Evolutionary conservation across 1,140 invertebrate genomes (phyloP).

Genomic region (Andrena cerasifolii): DNA sequence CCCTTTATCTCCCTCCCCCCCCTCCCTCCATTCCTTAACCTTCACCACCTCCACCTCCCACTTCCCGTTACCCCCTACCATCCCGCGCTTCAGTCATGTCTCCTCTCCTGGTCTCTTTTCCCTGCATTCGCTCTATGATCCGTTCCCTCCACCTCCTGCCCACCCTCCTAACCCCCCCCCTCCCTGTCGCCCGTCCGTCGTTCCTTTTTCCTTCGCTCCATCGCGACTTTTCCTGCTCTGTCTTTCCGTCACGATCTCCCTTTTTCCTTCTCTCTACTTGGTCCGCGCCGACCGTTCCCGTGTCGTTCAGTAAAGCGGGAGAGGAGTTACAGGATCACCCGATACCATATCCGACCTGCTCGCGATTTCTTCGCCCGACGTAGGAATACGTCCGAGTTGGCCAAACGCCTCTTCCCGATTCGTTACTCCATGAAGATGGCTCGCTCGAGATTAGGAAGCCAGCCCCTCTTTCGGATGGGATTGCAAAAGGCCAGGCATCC

Average conservation of each 20-base stretch:
- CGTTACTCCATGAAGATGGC: constrained; percentile 16
- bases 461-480: constrained; percentile 14
- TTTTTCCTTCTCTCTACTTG: constrained; percentile 42
- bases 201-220: constrained; percentile 1
- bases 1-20: constrained; percentile 21
- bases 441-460: constrained; percentile 33
- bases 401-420: constrained; percentile 21
- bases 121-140: constrained; percentile 31
- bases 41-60: constrained; percentile 39
- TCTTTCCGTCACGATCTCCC: constrained; percentile 21
- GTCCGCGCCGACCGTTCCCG: constrained; percentile 41
- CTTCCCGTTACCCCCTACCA: constrained; percentile 44
- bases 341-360: constrained; percentile 40
- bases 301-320: constrained; percentile 31
- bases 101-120: constrained; percentile 31
- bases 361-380: constrained; percentile 30
- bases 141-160: constrained; percentile 17
- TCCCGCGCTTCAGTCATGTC: constrained; percentile 17
- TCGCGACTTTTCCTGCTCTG: constrained; percentile 13
- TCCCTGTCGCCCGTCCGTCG: too few relatives aligned
- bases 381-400: constrained; percentile 29
- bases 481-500: not conserved
- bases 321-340: constrained; percentile 51
- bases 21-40: constrained; percentile 51
- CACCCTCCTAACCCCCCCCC: not conserved